Evolutionary conservation across 2,113 vertebrate species (phyloP), one percentile per base, ranked within the genome.

Genomic region (Meles meles): DNA sequence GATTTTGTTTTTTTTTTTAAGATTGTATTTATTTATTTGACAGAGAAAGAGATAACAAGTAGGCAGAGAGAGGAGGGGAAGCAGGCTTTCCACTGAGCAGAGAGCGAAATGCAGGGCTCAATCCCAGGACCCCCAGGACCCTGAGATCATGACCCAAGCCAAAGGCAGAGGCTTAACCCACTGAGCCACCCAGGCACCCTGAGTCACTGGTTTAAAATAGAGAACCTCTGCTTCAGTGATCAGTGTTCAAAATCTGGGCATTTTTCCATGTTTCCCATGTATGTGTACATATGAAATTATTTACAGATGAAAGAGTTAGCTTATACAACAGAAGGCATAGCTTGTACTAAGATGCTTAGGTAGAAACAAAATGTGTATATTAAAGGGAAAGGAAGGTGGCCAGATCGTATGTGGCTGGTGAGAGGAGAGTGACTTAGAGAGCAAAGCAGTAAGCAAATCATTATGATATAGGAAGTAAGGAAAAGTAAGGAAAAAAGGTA

Each of bases 211-310:
- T 71, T 79, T 77, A 88, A 81, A 90, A 87, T 81, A 87, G 10
- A 55, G 23, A 55, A 44, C 44, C 6, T 34, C 47, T 49, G 6
- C 67, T 87, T 82, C 49, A 87, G 0, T 90, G 47, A 83, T 31
- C 6, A 0, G 1, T 52, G 17, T 57, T 82, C 23, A 83, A 93
- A 87, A 77, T n/a, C 57, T 81, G 12, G 4, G 4, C 25, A 61
- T 52, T 82, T 4, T 7, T 5, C n/a, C 1, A 0, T 25, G 7
- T 91, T 69, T 69, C 4, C 2, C 4, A 42, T 15, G 0, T 29
- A 69, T 69, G 27, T 77, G 29, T 52, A 39, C 25, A 29, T 8
- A 84, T 29, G 8, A 57, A 47, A 42, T 67, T 5, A 82, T 55
- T 94, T 72, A 42, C 17, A 87, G 59, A 72, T 82, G 15, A 59